Percentiles rank a stretch among this genome's conserved stretches.
phyloP scores from a whole-genome alignment of 2,888 invertebrate genomes.

The Hirudinaria manillensis region DNA sequence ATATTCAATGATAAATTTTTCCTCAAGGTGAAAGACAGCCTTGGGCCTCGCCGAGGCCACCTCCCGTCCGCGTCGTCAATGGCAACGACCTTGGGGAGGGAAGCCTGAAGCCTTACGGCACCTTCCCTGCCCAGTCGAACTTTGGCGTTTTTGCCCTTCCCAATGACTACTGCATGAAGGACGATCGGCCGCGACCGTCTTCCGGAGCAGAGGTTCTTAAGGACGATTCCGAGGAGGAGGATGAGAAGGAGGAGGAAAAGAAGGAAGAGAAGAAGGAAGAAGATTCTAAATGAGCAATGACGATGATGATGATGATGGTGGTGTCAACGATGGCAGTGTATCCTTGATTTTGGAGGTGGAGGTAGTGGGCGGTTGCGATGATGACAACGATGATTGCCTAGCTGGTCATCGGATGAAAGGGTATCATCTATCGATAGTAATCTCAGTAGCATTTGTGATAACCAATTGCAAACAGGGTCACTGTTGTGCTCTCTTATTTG shows the following conservation, averaged over 20 bases:
- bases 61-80: constrained; percentile 27
- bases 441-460: background rate
- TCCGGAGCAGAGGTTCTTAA: background rate
- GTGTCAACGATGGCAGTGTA: constrained; percentile 1
- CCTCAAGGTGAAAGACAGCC: constrained; percentile 37
- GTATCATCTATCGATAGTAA: background rate
- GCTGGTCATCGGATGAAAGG: background rate
- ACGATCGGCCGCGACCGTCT: background rate
- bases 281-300: background rate
- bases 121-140: constrained; percentile 35
- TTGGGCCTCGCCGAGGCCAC: constrained; percentile 37
- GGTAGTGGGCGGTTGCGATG: background rate
- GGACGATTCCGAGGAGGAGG: background rate
- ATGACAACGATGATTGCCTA: background rate
- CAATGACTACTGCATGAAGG: background rate
- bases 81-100: constrained; percentile 19
- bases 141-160: background rate
- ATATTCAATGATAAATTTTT: background rate
- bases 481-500: background rate
- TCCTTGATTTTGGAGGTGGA: too few species aligned
- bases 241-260: background rate
- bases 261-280: background rate
- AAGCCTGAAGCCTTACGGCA: constrained; percentile 35
- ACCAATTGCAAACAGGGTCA: background rate
- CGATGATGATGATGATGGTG: constrained; percentile 4